Base-by-base conservation (phyloP, 1,140 invertebrate genomes). In the Camponotus vicinus region DNA sequence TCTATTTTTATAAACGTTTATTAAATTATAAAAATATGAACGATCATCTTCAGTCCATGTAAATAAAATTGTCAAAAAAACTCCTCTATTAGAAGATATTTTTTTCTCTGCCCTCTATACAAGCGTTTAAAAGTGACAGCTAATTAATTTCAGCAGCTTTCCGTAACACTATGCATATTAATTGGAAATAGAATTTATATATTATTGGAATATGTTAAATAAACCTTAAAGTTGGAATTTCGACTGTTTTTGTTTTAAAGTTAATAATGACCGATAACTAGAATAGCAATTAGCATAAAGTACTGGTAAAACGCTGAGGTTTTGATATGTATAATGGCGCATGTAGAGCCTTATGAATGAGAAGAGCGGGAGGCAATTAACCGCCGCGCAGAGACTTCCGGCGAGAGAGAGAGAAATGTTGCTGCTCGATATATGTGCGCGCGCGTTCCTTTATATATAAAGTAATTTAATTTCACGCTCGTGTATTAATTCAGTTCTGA, bases 401-500 rank as follows among this genome's bases (percentile, higher is more conserved):
- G 34, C 37, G 27, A 15, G 18, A 71, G 49, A 32, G 27, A 27
- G 27, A 27, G 27, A 59, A 71, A 71, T 34, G 49, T 21, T 40
- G 37, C 67, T 37, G 52, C 52, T 42, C 67, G 21, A 70, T 49
- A 70, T 49, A 32, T 55, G 27, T 55, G 59, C 55, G 59, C 34
- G 37, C 59, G 71, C 27, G 3, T 59, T 82, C 34, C 55, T 73
- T 73, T 73, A 37, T 67, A 18, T 21, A n/a, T 34, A 21, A 61
- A 61, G 18, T 75, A 83, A 83, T 83, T 83, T 45, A 73, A 82
- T 73, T 73, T 73, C n/a, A 45, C 55, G 42, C 32, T 18, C 40
- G 79, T 73, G 32, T 80, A 75, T 75, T 83, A 83, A 83, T 83
- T 75, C 55, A 63, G n/a, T 83, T 40, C 34, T 55, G 67, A 67